Evolutionary conservation across 2,888 invertebrate species (phyloP).

Genomic region (Apodemia hepburni): DNA sequence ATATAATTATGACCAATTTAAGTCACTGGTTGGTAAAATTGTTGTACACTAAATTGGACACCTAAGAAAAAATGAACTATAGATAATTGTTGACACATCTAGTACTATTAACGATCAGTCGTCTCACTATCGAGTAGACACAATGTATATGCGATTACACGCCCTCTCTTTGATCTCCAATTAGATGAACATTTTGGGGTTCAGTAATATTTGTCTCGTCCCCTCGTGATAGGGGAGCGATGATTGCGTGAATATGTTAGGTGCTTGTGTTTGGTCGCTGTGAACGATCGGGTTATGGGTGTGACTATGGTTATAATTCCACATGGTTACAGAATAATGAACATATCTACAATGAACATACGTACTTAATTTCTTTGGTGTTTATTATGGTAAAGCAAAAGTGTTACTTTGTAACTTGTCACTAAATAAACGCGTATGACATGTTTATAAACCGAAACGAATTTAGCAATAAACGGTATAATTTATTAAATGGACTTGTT

Average conservation of each 20-base stretch:
- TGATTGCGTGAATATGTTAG: conserved; percentile 46
- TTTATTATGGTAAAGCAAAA: background rate
- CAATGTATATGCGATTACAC: conserved; percentile 66
- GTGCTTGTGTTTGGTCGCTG: conserved; percentile 16
- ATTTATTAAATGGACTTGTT: no score
- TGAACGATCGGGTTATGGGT: conserved; percentile 22
- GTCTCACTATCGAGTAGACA: conserved; percentile 45
- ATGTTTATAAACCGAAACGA: background rate
- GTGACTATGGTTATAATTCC: conserved; percentile 17
- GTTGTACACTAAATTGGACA: no score
- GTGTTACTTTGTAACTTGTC: conserved; percentile 5
- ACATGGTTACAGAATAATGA: conserved; percentile 4
- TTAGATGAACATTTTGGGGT: conserved; percentile 79
- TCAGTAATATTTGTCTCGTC: conserved; percentile 50
- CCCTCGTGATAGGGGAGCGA: conserved; percentile 44
- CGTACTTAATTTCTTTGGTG: conserved; percentile 1
- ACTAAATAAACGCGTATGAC: background rate
- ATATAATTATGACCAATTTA: no score
- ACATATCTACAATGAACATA: background rate
- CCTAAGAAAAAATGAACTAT: no score
- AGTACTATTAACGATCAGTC: conserved; percentile 33
- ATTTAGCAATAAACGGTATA: background rate
- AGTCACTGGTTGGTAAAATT: no score
- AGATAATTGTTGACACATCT: conserved; percentile 38
- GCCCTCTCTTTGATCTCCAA: conserved; percentile 76